Evolutionary conservation across 2,888 invertebrate genomes (phyloP), one percentile per base, ranked within the genome.

Genomic region (Pyralis farinalis): DNA sequence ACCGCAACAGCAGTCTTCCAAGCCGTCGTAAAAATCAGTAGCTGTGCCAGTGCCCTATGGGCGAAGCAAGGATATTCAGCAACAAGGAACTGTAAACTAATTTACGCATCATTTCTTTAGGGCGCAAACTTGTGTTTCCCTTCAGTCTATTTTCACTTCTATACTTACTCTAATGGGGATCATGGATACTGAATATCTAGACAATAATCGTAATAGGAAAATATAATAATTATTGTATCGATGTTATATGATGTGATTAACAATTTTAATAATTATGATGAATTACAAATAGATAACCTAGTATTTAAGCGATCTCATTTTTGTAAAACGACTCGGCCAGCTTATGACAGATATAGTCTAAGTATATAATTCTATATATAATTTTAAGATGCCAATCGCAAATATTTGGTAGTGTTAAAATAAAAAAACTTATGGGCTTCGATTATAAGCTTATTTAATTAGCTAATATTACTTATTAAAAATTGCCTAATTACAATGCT

Each of bases 21-120:
- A 80, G 85, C 42, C 78, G 87, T 11, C 78, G 86, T 51, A 88
- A 87, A 63, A 88, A 88, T 37, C 84, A 87, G 69, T 88, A 88
- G 88, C 86, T 78, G 53, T 87, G 88, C 61, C 66, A 46, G 39
- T 86, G 88, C 57, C 68, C 73, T 71, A 73, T 71, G 53, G 66
- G 71, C 45, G 68, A 62, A 42, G 70, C 57, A 36, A 54, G 47
- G 45, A 48, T 59, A 29, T 53, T 54, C 43, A 56, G 63, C 50
- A 49, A 50, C 28, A 51, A 56, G 52, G 56, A 61, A 65, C 65
- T 56, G 12, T 64, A 40, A 58, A 51, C 49, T 63, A 20, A 37
- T 29, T 32, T 27, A 45, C 40, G 43, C 45, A 33, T 44, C 37
- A 34, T 38, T 46, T 35, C 41, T 41, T 34, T 43, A 38, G 43